Percentiles rank a stretch among this genome's conserved stretches.
phyloP scores from a whole-genome alignment of 2,113 vertebrate species.

The Siniperca chuatsi region DNA sequence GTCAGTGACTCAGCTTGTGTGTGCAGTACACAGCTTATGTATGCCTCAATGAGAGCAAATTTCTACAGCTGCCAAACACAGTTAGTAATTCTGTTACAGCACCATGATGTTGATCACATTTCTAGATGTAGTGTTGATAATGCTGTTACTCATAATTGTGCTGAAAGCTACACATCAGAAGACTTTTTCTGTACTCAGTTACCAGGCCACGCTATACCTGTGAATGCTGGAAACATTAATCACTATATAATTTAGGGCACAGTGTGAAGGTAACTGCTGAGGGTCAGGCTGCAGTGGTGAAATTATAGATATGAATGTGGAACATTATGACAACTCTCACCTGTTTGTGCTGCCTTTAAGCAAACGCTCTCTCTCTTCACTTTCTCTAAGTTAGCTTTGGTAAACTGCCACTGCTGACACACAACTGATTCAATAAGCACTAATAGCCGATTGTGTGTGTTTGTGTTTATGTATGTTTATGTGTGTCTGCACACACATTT shows the following conservation, averaged over 20 bases:
- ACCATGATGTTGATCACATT: slow-evolving; percentile 29
- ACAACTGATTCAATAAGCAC: slow-evolving; percentile 45
- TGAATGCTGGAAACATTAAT: slow-evolving; percentile 59
- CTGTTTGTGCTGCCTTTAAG: slow-evolving; percentile 27
- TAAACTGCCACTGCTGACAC: slow-evolving; percentile 35
- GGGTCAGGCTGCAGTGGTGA: slow-evolving; percentile 40
- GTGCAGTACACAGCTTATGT: slow-evolving; percentile 9
- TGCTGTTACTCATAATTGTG: slow-evolving; percentile 40
- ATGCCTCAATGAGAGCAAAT: slow-evolving; percentile 26
- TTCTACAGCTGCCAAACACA: slow-evolving; percentile 15
- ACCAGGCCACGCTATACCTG: slow-evolving; percentile 25
- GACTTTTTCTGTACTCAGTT: slow-evolving; percentile 42
- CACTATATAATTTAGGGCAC: slow-evolving; percentile 62
- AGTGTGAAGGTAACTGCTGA: slow-evolving; percentile 40
- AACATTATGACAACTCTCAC: slow-evolving; percentile 47
- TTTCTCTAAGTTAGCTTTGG: slow-evolving; percentile 17
- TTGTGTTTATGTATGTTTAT: slow-evolving; percentile 5
- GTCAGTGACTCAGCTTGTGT: slow-evolving; percentile 28
- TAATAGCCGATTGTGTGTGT: not conserved
- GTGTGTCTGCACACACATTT: not conserved
- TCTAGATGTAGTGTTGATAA: slow-evolving; percentile 28
- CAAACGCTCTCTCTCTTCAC: slow-evolving; percentile 4
- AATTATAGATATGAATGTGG: slow-evolving; percentile 58
- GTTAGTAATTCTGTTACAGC: slow-evolving; percentile 35
- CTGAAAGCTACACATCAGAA: slow-evolving; percentile 51